phyloP scores from a whole-genome alignment of 2,113 vertebrate species.

The Phylloscopus whistleri region DNA sequence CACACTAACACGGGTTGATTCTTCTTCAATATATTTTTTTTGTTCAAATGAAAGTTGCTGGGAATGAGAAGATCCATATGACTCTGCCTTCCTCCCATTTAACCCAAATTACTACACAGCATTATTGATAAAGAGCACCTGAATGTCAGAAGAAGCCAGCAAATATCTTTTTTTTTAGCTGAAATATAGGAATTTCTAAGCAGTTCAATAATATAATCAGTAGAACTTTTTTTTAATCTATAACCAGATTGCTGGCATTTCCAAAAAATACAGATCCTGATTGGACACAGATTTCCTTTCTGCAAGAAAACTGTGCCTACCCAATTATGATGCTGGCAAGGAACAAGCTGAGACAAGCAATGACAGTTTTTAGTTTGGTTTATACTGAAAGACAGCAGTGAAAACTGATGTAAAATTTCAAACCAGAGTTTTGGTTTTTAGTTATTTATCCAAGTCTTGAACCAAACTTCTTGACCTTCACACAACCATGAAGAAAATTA shows the following conservation, averaged over 20 bases:
- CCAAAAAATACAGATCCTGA: neutral
- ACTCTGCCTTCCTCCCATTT: neutral
- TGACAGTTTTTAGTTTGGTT: neutral
- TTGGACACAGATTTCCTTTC: neutral
- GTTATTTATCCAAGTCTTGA: neutral
- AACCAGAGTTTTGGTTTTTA: neutral
- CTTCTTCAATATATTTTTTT: neutral
- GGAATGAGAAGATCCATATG: neutral
- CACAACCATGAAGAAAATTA: neutral
- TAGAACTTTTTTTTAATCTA: neutral
- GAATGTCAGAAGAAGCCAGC: neutral
- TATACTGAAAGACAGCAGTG: neutral
- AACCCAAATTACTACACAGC: neutral
- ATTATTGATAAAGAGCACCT: neutral
- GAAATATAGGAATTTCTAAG: neutral
- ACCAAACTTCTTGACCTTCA: neutral
- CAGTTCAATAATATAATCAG: neutral
- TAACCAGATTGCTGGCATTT: neutral
- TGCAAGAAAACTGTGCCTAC: neutral
- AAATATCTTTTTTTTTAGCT: neutral
- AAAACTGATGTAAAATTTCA: neutral
- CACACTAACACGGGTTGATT: neutral
- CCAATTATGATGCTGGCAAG: neutral
- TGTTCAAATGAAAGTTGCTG: neutral
- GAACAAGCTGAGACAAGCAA: neutral